Base-by-base conservation (phyloP, 35 echinoderm and acorn worm genomes). In the Ophiothrix spiculata region DNA sequence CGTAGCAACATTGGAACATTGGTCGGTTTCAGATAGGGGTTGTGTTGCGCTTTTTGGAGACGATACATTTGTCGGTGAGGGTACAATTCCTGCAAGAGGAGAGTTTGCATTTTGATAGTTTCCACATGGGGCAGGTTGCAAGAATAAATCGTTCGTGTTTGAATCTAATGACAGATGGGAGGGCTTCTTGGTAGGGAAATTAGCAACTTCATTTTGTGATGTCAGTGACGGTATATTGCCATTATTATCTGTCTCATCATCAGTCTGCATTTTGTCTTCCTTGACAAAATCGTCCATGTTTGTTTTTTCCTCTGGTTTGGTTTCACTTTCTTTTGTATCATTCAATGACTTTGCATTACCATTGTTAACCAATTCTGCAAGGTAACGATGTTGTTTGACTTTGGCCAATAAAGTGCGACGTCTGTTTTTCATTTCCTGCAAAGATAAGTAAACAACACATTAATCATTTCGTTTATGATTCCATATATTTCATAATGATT, bases 31-130 rank as follows among this genome's bases (percentile, higher is more conserved):
- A 69, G 60, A 25, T 15, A 28, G 60, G 60, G 60, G 60, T 69
- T 69, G 60, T 25, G 81, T 84, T 4, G 81, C 81, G 36, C 81
- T 84, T 54, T 64, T 60, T 25, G 81, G 77, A 25, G 88, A 80
- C 4, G 80, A 76, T 11, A 80, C 80, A 35, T 33, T 64, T 74
- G 80, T 84, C 17, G 88, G 88, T 60, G 88, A 84, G 4, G 88
- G 88, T 37, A 90, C 80, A 64, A 81, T 84, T 33, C 88, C 88
- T 4, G 88, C 88, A 19, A 90, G 28, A 10, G 88, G 88, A 13
- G 88, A 90, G 32, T 46, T 90, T 21, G 63, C 88, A 39, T 90
- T 80, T 37, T 74, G 88, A 38, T 81, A 90, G 81, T 90, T 90
- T 28, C 88, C 88, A 31, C 74, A 31, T 33, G 40, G 40, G 1